These are phyloP conservation scores for Lydus trimaculatus DNA, from an alignment of 2,888 invertebrate genomes.

Conservation along the genomic window DNA sequence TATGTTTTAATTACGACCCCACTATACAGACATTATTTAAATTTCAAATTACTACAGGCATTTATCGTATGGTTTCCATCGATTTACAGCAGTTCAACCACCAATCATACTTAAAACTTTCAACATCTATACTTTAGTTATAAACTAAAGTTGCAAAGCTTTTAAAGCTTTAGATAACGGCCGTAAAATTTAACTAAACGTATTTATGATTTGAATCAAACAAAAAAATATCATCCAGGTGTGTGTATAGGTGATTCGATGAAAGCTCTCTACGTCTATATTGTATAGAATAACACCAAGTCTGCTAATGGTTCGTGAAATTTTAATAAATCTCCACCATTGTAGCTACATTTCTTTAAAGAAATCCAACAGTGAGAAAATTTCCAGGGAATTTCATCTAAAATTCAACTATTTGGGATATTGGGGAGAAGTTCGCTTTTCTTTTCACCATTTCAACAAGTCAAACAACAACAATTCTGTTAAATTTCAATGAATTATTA, in stretches of 20 bases:
- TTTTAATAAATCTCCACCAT: constrained; percentile 22
- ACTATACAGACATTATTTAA: constrained; percentile 17
- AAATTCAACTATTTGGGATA: constrained; percentile 17
- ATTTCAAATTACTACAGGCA: constrained; percentile 21
- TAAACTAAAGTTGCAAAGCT: constrained; percentile 25
- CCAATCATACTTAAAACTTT: constrained; percentile 30
- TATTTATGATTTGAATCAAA: neutral
- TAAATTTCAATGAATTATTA: neutral
- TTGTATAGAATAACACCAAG: constrained; percentile 17
- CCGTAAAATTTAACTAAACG: constrained; percentile 19
- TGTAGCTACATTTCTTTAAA: neutral
- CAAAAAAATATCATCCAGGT: too few relatives aligned
- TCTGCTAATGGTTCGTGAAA: constrained; percentile 29
- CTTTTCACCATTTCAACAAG: constrained; percentile 3
- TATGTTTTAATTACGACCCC: neutral
- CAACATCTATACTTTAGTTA: constrained; percentile 7
- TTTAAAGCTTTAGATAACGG: constrained; percentile 23
- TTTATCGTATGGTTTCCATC: constrained; percentile 18
- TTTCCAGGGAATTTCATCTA: constrained; percentile 12
- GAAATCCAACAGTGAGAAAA: neutral
- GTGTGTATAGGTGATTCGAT: constrained; percentile 4
- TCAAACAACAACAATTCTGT: neutral
- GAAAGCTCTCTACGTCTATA: neutral
- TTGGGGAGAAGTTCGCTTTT: constrained; percentile 12
- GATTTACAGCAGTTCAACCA: constrained; percentile 21